Evolutionary conservation across 53 echinoderm and acorn worm genomes (phyloP).

Genomic region (Apostichopus leukothele): DNA sequence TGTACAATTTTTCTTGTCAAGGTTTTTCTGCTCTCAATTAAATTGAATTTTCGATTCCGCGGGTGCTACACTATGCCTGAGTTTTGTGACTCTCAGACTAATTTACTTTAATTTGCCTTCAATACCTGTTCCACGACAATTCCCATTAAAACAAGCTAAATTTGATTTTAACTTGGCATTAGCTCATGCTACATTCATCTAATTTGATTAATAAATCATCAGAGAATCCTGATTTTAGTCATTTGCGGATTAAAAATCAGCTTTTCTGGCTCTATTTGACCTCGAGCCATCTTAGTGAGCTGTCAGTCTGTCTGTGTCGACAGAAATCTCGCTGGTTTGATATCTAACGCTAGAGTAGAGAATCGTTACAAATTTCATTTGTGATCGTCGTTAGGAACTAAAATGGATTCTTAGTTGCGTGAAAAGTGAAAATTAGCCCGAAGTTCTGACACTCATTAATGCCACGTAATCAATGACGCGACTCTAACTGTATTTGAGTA

Average conservation of each 20-base stretch:
- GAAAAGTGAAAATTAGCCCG: slow-evolving; percentile 51
- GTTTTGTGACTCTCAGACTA: slow-evolving; percentile 28
- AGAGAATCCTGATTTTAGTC: slow-evolving; percentile 40
- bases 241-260: slow-evolving; percentile 49
- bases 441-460: slow-evolving; percentile 45
- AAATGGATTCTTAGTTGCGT: slow-evolving; percentile 37
- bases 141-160: slow-evolving; percentile 51
- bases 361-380: slow-evolving; percentile 51
- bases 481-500: background rate
- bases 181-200: slow-evolving; percentile 48
- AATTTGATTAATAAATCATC: slow-evolving; percentile 53
- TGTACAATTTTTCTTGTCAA: slow-evolving; percentile 37
- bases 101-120: slow-evolving; percentile 39
- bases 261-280: slow-evolving; percentile 39
- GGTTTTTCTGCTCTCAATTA: slow-evolving; percentile 44
- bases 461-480: slow-evolving; percentile 37
- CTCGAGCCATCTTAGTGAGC: slow-evolving; percentile 32
- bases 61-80: slow-evolving; percentile 44
- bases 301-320: slow-evolving; percentile 22
- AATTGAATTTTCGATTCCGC: slow-evolving; percentile 42
- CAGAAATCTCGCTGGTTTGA: background rate
- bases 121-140: slow-evolving; percentile 47
- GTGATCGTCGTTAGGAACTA: background rate
- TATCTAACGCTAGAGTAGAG: slow-evolving; percentile 13
- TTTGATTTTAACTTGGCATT: slow-evolving; percentile 51